Base-by-base conservation (phyloP, 2,888 invertebrate species). In the Thymelicus acteon region DNA sequence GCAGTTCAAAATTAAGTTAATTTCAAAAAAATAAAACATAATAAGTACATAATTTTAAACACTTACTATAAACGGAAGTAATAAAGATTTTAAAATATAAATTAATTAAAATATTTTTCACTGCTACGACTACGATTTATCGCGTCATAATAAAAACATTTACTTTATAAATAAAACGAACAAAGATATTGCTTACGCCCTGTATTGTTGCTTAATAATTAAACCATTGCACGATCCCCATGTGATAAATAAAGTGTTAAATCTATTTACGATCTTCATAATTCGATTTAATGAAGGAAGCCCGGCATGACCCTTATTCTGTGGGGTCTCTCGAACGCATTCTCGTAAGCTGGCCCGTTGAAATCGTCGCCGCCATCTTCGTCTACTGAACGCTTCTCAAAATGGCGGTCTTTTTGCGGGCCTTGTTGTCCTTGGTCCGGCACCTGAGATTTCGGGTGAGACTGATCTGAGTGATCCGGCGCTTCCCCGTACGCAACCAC, bases 231-330 rank as follows among this genome's bases (percentile, higher is more conserved):
- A 72, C 71, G 31, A 67, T 12, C 66, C 73, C 73, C 37, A 47
- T 49, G 19, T 37, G n/a, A 48, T 47, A 37, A 61, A 31, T 37
- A 5, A 31, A 52, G 37, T 19, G 8, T 37, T 60, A 57, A 57
- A 37, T 37, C 13, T 31, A 66, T 39, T 44, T 13, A 47, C 7
- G 47, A 47, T 40, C 13, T 39, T 62, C 10, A 54, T 49, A 12
- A 13, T 44, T 54, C 12, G 10, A 24, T 52, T 79, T 77, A 91
- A 75, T 90, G 90, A 3, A 90, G 84, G 64, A 78, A 91, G 7
- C 86, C 91, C 65, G 90, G 90, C 71, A 90, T 58, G 10, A 87
- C 82, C 0, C 90, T 85, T 31, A 91, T 89, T 72, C 87, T 87
- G 77, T 83, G 90, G 0, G 88, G 87, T 44, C 83, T 82, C 0